Percentiles rank a stretch among this genome's conserved stretches.
Evolutionary conservation across 2,888 invertebrate genomes (phyloP).

Genomic region (Acronicta psi): DNA sequence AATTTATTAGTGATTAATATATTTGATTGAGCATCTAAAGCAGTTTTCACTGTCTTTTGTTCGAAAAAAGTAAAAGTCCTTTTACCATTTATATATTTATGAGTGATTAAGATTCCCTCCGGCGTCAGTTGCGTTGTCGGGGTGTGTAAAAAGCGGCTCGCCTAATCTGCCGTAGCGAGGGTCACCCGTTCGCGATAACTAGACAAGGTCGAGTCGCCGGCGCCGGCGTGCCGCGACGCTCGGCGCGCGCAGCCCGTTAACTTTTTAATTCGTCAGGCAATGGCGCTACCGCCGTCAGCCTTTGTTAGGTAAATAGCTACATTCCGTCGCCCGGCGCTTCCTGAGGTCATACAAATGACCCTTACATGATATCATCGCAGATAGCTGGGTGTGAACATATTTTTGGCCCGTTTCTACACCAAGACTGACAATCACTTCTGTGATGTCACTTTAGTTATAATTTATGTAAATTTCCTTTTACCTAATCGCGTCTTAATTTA

Average conservation of each 20-base stretch:
- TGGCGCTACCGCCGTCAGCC: slow-evolving; percentile 75
- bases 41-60: slow-evolving; percentile 5
- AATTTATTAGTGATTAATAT: slow-evolving; percentile 1
- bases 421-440: slow-evolving; percentile 47
- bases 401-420: slow-evolving; percentile 36
- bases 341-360: slow-evolving; percentile 48
- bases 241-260: slow-evolving; percentile 81
- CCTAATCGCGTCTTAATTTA: slow-evolving; percentile 59
- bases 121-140: slow-evolving; percentile 49
- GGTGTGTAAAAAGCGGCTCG: slow-evolving; percentile 66
- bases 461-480: slow-evolving; percentile 60
- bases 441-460: slow-evolving; percentile 56
- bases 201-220: slow-evolving; percentile 87
- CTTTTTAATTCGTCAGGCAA: slow-evolving; percentile 85
- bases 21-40: slow-evolving; percentile 10
- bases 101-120: slow-evolving; percentile 31
- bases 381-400: slow-evolving; percentile 45
- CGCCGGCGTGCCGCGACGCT: slow-evolving; percentile 81
- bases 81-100: slow-evolving; percentile 13
- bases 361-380: slow-evolving; percentile 55
- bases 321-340: slow-evolving; percentile 61
- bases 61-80: slow-evolving; percentile 41
- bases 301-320: slow-evolving; percentile 73
- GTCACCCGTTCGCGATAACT: slow-evolving; percentile 85
- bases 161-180: slow-evolving; percentile 82